Conservation (phyloP, 2,888 invertebrate genomes). For the Clusia tigrina region DNA sequence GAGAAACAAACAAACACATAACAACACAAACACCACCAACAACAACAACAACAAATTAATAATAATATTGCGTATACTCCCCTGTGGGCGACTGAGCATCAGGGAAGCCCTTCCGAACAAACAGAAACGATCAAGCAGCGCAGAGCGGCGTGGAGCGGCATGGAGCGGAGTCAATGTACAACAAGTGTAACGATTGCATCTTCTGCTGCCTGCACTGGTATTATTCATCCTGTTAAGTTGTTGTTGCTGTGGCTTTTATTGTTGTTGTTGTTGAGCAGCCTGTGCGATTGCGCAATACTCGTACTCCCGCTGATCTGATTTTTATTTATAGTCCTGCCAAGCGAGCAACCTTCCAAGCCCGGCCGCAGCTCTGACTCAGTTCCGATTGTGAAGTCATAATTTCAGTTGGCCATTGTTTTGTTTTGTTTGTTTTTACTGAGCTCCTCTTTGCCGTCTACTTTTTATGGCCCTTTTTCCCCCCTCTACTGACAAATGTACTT, state of each 20-base stretch:
- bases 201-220: background rate
- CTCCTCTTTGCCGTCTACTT: slow-evolving; percentile 17
- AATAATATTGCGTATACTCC: slow-evolving; percentile 19
- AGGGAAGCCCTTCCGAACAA: background rate
- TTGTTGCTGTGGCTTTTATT: slow-evolving; percentile 13
- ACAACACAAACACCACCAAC: too few relatives aligned
- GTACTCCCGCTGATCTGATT: slow-evolving; percentile 60
- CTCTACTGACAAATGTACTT: background rate
- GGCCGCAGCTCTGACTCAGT: background rate
- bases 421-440: slow-evolving; percentile 19
- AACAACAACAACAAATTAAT: slow-evolving; percentile 31
- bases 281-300: slow-evolving; percentile 61
- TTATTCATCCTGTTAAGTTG: slow-evolving; percentile 10
- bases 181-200: background rate
- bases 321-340: slow-evolving; percentile 50
- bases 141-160: background rate
- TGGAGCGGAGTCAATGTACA: background rate
- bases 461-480: slow-evolving; percentile 19
- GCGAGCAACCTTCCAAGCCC: background rate
- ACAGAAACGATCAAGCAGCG: too few relatives aligned
- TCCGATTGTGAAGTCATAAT: slow-evolving; percentile 20
- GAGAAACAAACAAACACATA: slow-evolving; percentile 15
- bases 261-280: slow-evolving; percentile 19
- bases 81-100: slow-evolving; percentile 12
- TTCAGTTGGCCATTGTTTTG: slow-evolving; percentile 22